These are phyloP conservation scores for Sicus ferrugineus DNA, from an alignment of 2,888 invertebrate species.

Conservation along the genomic window DNA sequence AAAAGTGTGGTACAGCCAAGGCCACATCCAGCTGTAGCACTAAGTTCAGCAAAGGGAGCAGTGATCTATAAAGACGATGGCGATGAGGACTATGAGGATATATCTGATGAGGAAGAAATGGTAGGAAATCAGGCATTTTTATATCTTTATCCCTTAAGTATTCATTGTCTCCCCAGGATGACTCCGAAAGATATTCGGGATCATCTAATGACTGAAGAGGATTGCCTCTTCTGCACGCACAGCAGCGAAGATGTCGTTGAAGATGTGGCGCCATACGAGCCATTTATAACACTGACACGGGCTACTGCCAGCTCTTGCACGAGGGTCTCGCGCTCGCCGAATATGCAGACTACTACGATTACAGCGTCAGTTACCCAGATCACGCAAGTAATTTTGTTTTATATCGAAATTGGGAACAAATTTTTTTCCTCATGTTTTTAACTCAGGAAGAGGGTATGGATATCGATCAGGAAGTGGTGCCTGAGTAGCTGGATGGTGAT, in stretches of 20 bases:
- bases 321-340: constrained; percentile 90
- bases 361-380: constrained; percentile 78
- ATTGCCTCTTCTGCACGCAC: constrained; percentile 90
- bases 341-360: constrained; percentile 95
- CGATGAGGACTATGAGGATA: constrained; percentile 51
- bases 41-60: constrained; percentile 47
- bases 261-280: constrained; percentile 95
- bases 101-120: constrained; percentile 55
- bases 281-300: constrained; percentile 94
- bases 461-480: constrained; percentile 75
- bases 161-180: constrained; percentile 68
- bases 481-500: constrained; percentile 75
- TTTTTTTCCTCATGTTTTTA: constrained; percentile 38
- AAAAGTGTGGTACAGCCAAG: constrained; percentile 52
- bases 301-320: constrained; percentile 93
- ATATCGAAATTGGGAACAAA: no score
- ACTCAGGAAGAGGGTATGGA: constrained; percentile 67
- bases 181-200: constrained; percentile 79
- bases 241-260: constrained; percentile 79
- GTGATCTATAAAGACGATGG: constrained; percentile 43
- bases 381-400: constrained; percentile 62
- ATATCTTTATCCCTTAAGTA: background rate
- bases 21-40: constrained; percentile 56
- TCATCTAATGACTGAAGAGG: constrained; percentile 76
- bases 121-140: constrained; percentile 35